Evolutionary conservation across 2,888 invertebrate genomes (phyloP), one percentile per base, ranked within the genome.

Genomic region (Belgica antarctica): DNA sequence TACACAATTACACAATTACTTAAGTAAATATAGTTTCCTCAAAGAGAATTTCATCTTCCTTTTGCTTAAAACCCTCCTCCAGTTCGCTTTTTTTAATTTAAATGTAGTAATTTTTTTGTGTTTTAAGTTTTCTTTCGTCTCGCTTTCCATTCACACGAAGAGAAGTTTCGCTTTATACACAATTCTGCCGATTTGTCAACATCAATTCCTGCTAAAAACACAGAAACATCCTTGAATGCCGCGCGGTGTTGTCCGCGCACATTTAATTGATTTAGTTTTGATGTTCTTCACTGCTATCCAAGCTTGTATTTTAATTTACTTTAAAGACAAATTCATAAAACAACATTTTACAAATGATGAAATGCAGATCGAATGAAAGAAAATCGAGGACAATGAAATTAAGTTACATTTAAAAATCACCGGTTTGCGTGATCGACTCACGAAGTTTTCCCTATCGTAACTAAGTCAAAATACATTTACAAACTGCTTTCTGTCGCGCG

Each of bases 1-100:
- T 47, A 66, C 57, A 68, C 68, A 68, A 57, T 65, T 68, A 68
- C 68, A 68, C 68, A 66, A 47, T 66, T 47, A 66, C 61, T 63
- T 41, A 25, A 68, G 68, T 68, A 47, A 68, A 59, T 59, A 59
- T 59, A 59, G 59, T 25, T 59, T 15, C 24, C 12, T 52, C 12
- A 22, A 19, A 22, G 8, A 52, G 52, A 52, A 24, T 52, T 52
- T 24, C n/a, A n/a, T n/a, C 12, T 46, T 31, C 12, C 7, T 31
- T 31, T 31, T 31, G 5, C 34, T 31, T 12, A 31, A 31, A 31
- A 12, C 22, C 22, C 52, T 52, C 12, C 52, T 52, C 41, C 41
- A 41, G n/a, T n/a, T n/a, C 34, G 34, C 34, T 12, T 31, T 31
- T 52, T 22, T 59, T 10, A 59, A 59, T 59, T 59, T 59, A 59